Evolutionary conservation across 2,797 vertebrate genomes (phyloP), one percentile per base, ranked within the genome.

Genomic region (Sebastolobus alascanus): DNA sequence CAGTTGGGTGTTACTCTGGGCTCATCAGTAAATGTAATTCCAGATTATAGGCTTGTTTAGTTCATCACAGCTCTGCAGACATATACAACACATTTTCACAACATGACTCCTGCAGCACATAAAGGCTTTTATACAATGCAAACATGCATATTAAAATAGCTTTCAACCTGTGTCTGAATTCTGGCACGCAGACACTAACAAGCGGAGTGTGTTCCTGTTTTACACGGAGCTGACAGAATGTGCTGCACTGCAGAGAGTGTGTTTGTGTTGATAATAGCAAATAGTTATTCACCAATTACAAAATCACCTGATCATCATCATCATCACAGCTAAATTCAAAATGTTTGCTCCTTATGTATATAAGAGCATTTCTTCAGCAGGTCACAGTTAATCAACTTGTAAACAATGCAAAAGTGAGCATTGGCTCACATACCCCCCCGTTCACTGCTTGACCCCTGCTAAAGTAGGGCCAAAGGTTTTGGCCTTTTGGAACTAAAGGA

Each of bases 191-290:
- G 80, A 52, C 38, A 20, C 73, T 54, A 83, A 82, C 60, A 71
- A 60, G 67, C 11, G 6, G 20, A 50, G 56, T 11, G 6, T 20
- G 35, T 56, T 25, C 18, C 77, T 73, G 70, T 73, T 76, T 84
- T 27, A 68, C 85, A 70, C 0, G 10, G 31, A 75, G 67, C 22
- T 61, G 85, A 66, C 63, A 73, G 84, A 91, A 86, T 82, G 75
- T 54, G 60, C 69, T 18, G n/a, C 64, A 11, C 69, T 18, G n/a
- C 64, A 11, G 18, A 61, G 65, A 4, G 46, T 11, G 74, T 63
- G 66, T 77, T 68, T 74, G 59, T 73, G 75, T 12, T 43, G 66
- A 81, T 75, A 18, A 73, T 59, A 68, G 71, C 68, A 76, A 74
- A 43, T 4, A 84, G 75, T 75, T 80, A 75, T 58, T 38, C 52